These are phyloP conservation scores for Digitonthophagus gazella DNA, from an alignment of 2,888 invertebrate genomes.

Conservation along the genomic window DNA sequence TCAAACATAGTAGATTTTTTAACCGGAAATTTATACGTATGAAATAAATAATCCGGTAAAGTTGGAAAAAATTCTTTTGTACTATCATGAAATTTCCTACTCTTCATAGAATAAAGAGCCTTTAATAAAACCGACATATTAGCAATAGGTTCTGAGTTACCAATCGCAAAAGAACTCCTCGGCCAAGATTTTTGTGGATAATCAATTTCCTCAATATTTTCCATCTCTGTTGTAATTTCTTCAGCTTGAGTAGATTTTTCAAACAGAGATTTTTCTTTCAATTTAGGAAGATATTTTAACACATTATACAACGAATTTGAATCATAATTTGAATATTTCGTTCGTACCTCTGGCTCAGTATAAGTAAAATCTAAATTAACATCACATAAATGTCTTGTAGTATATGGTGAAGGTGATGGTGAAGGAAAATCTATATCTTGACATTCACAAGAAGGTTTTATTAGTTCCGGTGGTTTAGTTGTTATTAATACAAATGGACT, in stretches of 20 bases:
- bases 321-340: no score
- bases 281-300: neutral
- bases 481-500: neutral
- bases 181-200: neutral
- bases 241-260: no score
- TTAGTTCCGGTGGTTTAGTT: neutral
- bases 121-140: constrained; percentile 6
- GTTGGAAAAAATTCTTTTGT: neutral
- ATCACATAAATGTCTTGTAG: neutral
- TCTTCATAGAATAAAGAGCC: constrained; percentile 4
- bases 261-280: neutral
- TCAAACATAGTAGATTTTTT: neutral
- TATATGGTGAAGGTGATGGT: neutral
- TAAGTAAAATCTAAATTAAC: neutral
- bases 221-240: no score
- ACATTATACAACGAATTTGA: neutral
- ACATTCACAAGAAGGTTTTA: neutral
- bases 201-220: neutral
- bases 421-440: neutral
- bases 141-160: constrained; percentile 8
- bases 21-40: neutral
- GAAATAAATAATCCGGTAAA: neutral
- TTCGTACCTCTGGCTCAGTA: no score
- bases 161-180: constrained; percentile 11
- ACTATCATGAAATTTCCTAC: neutral